Evolutionary conservation across 2,113 vertebrate species (phyloP).

Genomic region (Corythaeola cristata): DNA sequence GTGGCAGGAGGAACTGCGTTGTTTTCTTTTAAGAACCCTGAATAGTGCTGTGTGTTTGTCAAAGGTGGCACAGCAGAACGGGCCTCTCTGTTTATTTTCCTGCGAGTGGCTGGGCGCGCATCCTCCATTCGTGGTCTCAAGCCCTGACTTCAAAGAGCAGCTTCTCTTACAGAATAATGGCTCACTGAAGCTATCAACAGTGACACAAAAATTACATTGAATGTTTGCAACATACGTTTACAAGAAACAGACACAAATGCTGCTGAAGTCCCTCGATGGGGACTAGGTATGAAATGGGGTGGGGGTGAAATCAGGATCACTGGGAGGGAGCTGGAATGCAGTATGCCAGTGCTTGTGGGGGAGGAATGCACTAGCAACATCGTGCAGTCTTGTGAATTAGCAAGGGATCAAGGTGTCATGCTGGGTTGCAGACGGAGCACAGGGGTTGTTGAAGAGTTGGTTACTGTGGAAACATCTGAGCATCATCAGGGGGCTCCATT

Average conservation of each 20-base stretch:
- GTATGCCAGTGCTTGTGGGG: too few relatives aligned
- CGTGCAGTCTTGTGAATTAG: too few relatives aligned
- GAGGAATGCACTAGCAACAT: too few relatives aligned
- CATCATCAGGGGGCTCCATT: too few relatives aligned
- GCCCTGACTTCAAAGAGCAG: conserved; percentile 46
- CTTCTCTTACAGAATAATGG: conserved; percentile 44
- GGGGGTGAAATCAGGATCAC: too few relatives aligned
- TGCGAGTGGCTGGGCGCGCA: not conserved
- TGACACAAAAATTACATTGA: conserved; percentile 39
- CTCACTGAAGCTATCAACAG: conserved; percentile 63
- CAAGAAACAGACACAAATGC: conserved; percentile 44
- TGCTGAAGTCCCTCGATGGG: not conserved
- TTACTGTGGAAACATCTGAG: too few relatives aligned
- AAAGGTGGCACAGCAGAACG: conserved; percentile 55
- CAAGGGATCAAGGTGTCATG: too few relatives aligned
- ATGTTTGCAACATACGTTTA: conserved; percentile 21
- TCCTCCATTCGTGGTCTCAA: conserved; percentile 26
- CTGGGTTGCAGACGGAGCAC: too few relatives aligned
- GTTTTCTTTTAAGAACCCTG: conserved; percentile 61
- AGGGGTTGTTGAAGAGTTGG: too few relatives aligned
- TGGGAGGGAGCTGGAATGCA: too few relatives aligned
- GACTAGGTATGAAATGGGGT: too few relatives aligned
- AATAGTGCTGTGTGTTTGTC: conserved; percentile 57
- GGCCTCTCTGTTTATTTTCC: conserved; percentile 45
- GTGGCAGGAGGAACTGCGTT: conserved; percentile 74